These are phyloP conservation scores for Chrysolina haemoptera DNA, from an alignment of 2,888 invertebrate species.

Conservation along the genomic window DNA sequence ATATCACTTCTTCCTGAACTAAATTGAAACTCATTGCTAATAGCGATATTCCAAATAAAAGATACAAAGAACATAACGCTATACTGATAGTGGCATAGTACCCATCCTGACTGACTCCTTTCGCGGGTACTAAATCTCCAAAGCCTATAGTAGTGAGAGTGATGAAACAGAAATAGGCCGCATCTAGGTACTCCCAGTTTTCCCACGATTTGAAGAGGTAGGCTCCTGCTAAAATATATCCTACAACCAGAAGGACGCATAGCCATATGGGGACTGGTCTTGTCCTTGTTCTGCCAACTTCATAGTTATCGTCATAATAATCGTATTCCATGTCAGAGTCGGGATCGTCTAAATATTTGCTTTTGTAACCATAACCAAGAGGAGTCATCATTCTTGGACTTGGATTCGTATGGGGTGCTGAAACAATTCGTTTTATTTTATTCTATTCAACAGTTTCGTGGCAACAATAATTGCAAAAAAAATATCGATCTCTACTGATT, in stretches of 20 bases:
- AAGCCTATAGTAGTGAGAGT: slow-evolving; percentile 95
- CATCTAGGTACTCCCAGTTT: slow-evolving; percentile 87
- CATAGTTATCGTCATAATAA: slow-evolving; percentile 62
- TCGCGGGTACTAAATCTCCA: slow-evolving; percentile 92
- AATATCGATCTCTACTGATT: no score
- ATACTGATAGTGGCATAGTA: slow-evolving; percentile 75
- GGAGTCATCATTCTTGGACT: slow-evolving; percentile 80
- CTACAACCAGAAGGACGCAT: slow-evolving; percentile 89
- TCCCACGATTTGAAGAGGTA: slow-evolving; percentile 91
- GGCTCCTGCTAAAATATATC: slow-evolving; percentile 92
- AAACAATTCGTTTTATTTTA: not conserved
- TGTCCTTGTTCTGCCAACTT: slow-evolving; percentile 69
- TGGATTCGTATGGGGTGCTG: slow-evolving; percentile 67
- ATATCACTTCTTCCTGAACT: slow-evolving; percentile 94
- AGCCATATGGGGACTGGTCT: slow-evolving; percentile 91
- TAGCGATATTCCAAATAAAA: slow-evolving; percentile 94
- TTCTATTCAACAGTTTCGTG: no score
- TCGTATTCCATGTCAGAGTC: slow-evolving; percentile 75
- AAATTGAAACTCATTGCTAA: slow-evolving; percentile 97
- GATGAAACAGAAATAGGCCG: slow-evolving; percentile 95
- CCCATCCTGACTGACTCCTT: slow-evolving; percentile 71
- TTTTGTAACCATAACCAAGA: slow-evolving; percentile 77
- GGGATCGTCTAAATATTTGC: slow-evolving; percentile 74
- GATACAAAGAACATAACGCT: slow-evolving; percentile 91
- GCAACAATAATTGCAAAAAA: no score